These are phyloP conservation scores for Chaitophorus viminalis DNA, from an alignment of 2,888 invertebrate genomes.

Conservation along the genomic window DNA sequence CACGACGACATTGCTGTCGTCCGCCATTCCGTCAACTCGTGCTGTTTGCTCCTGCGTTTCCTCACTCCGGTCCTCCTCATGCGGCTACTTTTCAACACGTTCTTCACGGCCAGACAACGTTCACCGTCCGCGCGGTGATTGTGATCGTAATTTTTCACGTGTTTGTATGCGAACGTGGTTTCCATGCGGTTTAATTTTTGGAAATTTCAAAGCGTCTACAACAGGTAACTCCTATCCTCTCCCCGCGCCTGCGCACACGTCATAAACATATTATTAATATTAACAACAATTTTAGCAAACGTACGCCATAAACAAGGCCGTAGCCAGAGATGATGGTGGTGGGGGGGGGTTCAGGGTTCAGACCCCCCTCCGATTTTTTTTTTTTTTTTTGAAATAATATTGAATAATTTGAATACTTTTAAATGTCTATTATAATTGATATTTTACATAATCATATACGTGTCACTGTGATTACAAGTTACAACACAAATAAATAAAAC, in stretches of 20 bases:
- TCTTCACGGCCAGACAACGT: slow-evolving; percentile 37
- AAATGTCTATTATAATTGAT: no score
- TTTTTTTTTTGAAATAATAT: no score
- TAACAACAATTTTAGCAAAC: no score
- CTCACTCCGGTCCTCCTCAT: slow-evolving; percentile 55
- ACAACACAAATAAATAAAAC: no score
- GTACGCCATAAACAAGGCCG: no score
- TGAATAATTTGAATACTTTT: no score
- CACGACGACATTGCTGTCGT: no score
- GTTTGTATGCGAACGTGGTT: slow-evolving; percentile 48
- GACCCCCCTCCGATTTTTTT: no score
- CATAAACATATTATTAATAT: not conserved
- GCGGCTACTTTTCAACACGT: slow-evolving; percentile 41
- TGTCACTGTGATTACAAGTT: no score
- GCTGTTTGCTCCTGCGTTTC: slow-evolving; percentile 57
- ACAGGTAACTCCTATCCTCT: not conserved
- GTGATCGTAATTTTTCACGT: not conserved
- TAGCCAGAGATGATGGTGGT: no score
- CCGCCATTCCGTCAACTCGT: slow-evolving; percentile 60
- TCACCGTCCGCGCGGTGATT: slow-evolving; percentile 48
- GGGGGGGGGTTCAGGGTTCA: no score
- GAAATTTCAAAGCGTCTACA: slow-evolving; percentile 36
- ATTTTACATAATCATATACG: no score
- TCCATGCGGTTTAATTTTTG: slow-evolving; percentile 60
- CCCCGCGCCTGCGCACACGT: slow-evolving; percentile 21